Percentiles rank a stretch among this genome's conserved stretches.
phyloP scores from a whole-genome alignment of 1,140 invertebrate species.

The Pissodes strobi region DNA sequence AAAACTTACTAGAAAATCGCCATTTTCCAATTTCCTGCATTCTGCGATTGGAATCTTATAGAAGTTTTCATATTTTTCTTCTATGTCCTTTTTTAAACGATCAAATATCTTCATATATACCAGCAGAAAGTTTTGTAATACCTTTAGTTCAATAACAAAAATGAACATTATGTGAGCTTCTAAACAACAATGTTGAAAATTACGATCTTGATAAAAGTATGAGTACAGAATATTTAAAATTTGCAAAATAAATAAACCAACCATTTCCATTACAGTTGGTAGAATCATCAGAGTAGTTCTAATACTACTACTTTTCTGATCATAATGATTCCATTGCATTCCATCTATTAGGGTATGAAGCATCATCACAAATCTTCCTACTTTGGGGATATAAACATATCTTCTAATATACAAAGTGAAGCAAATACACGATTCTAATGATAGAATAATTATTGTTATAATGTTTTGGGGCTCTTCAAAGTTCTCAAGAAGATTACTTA shows the following conservation, averaged over 20 bases:
- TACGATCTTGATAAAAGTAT: too few relatives aligned
- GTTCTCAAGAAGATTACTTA: too few relatives aligned
- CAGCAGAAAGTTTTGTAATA: neutral
- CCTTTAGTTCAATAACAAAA: neutral
- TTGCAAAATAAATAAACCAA: neutral
- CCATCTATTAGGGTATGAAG: too few relatives aligned
- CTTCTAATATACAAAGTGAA: too few relatives aligned
- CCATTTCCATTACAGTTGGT: conserved; percentile 9
- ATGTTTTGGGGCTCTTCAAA: too few relatives aligned
- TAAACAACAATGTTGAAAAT: neutral
- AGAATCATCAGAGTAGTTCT: neutral
- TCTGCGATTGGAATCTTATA: conserved; percentile 6
- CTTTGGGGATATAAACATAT: too few relatives aligned
- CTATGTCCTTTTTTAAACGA: neutral
- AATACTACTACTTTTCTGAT: too few relatives aligned
- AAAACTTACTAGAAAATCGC: conserved; percentile 4
- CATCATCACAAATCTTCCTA: too few relatives aligned
- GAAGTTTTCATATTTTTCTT: conserved; percentile 8
- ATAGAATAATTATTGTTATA: too few relatives aligned
- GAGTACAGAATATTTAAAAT: neutral
- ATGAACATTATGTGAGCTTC: conserved; percentile 1
- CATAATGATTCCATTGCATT: too few relatives aligned
- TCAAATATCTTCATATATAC: neutral
- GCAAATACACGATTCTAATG: too few relatives aligned
- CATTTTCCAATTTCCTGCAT: conserved; percentile 6